A percentile compares a stretch with the other conserved stretches of the same genome.
These are phyloP conservation scores for Hemicrepidius hirtus DNA, from an alignment of 2,888 invertebrate genomes.

Conservation along the genomic window DNA sequence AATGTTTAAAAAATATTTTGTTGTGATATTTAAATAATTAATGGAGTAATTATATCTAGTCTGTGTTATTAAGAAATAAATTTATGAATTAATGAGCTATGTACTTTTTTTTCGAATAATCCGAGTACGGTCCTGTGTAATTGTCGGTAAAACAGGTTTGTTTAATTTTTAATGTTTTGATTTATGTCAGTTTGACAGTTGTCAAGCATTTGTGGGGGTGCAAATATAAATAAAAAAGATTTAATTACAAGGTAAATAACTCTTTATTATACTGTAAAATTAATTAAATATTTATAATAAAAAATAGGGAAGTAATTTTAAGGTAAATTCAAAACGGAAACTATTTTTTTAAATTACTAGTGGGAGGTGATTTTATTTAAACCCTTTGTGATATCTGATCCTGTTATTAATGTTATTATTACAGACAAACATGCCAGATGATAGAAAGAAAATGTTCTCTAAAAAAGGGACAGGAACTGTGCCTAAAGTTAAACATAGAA, in stretches of 20 bases:
- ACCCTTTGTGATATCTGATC: background rate
- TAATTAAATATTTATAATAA: background rate
- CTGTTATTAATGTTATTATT: background rate
- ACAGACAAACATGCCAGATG: conserved; percentile 66
- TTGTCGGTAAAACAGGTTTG: conserved; percentile 6
- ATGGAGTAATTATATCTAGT: too few relatives aligned
- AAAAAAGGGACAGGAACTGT: conserved; percentile 78
- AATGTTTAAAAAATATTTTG: conserved; percentile 43
- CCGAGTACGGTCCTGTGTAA: background rate
- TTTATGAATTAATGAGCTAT: too few relatives aligned
- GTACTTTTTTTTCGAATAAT: background rate
- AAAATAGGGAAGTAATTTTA: background rate
- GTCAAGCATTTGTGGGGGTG: background rate
- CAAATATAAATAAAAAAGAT: background rate
- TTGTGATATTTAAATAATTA: background rate
- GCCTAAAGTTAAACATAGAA: conserved; percentile 79
- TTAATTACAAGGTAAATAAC: background rate
- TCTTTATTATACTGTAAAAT: background rate
- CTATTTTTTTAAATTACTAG: background rate
- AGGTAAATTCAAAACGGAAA: too few relatives aligned
- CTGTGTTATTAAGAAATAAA: too few relatives aligned
- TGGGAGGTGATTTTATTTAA: conserved; percentile 10
- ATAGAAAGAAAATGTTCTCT: conserved; percentile 65
- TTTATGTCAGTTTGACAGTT: background rate
- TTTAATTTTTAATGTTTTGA: conserved; percentile 3